Base-by-base conservation (phyloP, 2,797 vertebrate genomes). In the Selene dorsalis region DNA sequence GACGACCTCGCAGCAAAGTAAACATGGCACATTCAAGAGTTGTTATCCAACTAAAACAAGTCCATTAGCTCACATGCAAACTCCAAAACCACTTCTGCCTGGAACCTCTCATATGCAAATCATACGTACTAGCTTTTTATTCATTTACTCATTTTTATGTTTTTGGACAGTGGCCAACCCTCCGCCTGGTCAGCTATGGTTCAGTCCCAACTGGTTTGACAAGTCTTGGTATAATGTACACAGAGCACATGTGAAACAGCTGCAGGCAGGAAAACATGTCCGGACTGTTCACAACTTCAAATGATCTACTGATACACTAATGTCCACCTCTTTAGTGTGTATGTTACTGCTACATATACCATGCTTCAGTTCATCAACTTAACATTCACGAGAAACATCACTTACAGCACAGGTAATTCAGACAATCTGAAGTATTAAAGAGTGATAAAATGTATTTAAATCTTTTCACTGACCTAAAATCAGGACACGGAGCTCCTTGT, bases 161-260 rank as follows among this genome's bases (percentile, higher is more conserved):
- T 41, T 41, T 41, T 41, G 39, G 12, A 28, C 20, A 47, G 43
- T 1, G 2, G 38, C 30, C 35, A 84, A 38, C 55, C 47, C 72
- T 78, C 41, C 62, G 17, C 28, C 48, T 59, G 71, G 41, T 77
- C 73, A 78, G 59, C 70, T 67, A 68, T 68, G 62, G 48, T 77
- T 84, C 66, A 71, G 84, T 83, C 76, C 69, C 71, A 77, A 92
- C 92, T 79, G 80, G 93, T 93, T 87, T 69, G 76, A 83, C 86
- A 67, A 69, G 89, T 87, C 30, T 67, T 45, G 0, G 32, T 11
- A 47, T n/a, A 65, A 69, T 69, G 74, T 75, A 74, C 50, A 79
- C 77, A 86, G 28, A 73, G 24, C 53, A 68, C 73, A 84, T 70
- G 50, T 38, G 79, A 52, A 50, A 79, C 75, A 88, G 79, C 65